A percentile compares a stretch with the other conserved stretches of the same genome.
Evolutionary conservation across 2,797 vertebrate genomes (phyloP).

Genomic region (Rhyacichthys aspro): DNA sequence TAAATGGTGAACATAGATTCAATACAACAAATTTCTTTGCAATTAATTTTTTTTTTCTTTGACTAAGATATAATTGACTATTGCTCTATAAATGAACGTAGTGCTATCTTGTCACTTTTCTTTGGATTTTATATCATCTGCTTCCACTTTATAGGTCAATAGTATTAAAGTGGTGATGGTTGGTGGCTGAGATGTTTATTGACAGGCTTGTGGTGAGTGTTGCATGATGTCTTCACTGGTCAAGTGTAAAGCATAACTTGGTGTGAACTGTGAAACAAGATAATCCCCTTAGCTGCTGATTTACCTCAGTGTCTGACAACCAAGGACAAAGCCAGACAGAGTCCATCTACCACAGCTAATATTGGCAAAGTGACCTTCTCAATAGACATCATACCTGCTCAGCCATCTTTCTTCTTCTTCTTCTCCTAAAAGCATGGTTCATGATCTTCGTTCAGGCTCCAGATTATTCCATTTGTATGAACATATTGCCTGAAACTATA

Average conservation of each 20-base stretch:
- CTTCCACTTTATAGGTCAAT: too few relatives aligned
- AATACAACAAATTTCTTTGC: too few relatives aligned
- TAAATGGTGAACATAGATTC: too few relatives aligned
- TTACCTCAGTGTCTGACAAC: conserved; percentile 61
- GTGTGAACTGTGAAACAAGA: conserved; percentile 58
- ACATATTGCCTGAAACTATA: background rate
- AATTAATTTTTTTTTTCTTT: too few relatives aligned
- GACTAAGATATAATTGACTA: too few relatives aligned
- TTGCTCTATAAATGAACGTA: too few relatives aligned
- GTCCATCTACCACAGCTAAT: conserved; percentile 56
- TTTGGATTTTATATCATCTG: too few relatives aligned
- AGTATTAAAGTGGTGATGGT: too few relatives aligned
- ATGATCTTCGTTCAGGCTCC: too few relatives aligned
- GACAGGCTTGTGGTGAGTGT: background rate
- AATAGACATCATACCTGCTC: conserved; percentile 15
- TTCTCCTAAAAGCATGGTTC: conserved; percentile 8
- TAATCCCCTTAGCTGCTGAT: conserved; percentile 69
- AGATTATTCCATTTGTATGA: background rate
- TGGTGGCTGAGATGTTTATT: background rate
- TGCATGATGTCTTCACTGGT: conserved; percentile 17
- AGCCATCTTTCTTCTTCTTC: conserved; percentile 1
- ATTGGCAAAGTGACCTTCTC: conserved; percentile 58
- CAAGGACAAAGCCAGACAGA: conserved; percentile 61
- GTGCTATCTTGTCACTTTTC: too few relatives aligned
- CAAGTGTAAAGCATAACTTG: conserved; percentile 49